Evolutionary conservation across 2,113 vertebrate genomes (phyloP).

Genomic region (Jaculus jaculus): DNA sequence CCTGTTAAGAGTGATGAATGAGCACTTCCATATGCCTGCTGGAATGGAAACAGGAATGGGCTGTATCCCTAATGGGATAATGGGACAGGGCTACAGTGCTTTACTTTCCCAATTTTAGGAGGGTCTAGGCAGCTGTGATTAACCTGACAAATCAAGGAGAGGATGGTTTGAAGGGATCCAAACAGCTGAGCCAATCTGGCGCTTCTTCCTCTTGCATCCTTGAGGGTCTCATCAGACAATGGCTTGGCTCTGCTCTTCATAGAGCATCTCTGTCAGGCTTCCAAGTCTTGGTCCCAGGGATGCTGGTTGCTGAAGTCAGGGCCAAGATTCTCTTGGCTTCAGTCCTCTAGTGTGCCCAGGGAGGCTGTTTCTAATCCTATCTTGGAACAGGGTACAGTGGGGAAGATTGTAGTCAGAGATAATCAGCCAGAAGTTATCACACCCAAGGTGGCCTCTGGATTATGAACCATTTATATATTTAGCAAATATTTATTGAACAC

Average conservation of each 20-base stretch:
- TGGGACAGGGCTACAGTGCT: conserved; percentile 33
- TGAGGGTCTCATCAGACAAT: conserved; percentile 68
- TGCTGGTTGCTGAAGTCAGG: conserved; percentile 22
- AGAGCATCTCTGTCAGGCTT: conserved; percentile 51
- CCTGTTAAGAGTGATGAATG: conserved; percentile 57
- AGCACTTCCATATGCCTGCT: conserved; percentile 37
- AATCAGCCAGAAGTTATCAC: conserved; percentile 58
- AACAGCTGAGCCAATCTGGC: conserved; percentile 80
- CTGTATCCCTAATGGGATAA: conserved; percentile 70
- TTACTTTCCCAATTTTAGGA: conserved; percentile 50
- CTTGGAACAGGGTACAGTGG: conserved; percentile 48
- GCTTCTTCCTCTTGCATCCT: conserved; percentile 40
- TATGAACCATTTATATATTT: conserved; percentile 64
- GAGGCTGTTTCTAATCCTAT: conserved; percentile 64
- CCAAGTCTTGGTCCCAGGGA: conserved; percentile 52
- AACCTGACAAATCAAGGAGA: conserved; percentile 77
- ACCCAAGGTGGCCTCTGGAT: conserved; percentile 61
- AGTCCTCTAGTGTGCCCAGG: conserved; percentile 6
- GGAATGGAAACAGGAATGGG: conserved; percentile 56
- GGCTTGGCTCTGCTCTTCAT: conserved; percentile 27
- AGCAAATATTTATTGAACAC: conserved; percentile 71
- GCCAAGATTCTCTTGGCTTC: conserved; percentile 74
- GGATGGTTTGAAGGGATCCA: conserved; percentile 54
- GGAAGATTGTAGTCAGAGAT: conserved; percentile 54
- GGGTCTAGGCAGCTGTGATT: conserved; percentile 77